Conservation (phyloP, 2,113 vertebrate genomes). For the Plectropomus leopardus region DNA sequence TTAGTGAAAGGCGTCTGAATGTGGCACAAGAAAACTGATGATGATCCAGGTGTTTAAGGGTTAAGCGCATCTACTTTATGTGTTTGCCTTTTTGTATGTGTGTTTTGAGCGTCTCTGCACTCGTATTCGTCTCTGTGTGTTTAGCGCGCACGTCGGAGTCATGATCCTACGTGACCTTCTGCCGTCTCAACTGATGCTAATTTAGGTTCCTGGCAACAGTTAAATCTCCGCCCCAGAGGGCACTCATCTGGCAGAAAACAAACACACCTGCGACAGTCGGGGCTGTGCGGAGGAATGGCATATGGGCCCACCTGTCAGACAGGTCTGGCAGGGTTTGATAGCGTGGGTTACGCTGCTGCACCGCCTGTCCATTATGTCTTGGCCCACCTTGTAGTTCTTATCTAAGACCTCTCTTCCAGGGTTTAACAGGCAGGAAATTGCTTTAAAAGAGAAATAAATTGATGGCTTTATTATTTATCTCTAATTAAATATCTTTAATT, state of each 20-base stretch:
- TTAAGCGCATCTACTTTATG: too few species aligned
- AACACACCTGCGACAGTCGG: conserved; percentile 59
- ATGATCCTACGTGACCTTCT: conserved; percentile 6
- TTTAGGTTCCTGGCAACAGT: conserved; percentile 50
- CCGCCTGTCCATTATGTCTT: conserved; percentile 28
- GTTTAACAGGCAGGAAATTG: not conserved
- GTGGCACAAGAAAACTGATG: too few species aligned
- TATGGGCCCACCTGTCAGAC: conserved; percentile 53
- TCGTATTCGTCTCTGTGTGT: conserved; percentile 1
- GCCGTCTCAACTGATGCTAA: conserved; percentile 35
- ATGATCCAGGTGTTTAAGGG: too few species aligned
- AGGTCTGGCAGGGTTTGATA: conserved; percentile 48
- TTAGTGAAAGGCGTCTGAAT: too few species aligned
- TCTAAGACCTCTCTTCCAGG: not conserved
- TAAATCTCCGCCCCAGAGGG: conserved; percentile 48
- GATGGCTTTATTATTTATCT: conserved; percentile 27
- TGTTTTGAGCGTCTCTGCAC: not conserved
- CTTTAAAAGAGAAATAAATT: conserved; percentile 26
- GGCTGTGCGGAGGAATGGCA: conserved; percentile 53
- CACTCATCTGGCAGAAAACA: conserved; percentile 60
- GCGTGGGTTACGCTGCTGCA: not conserved
- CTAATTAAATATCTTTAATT: conserved; percentile 35
- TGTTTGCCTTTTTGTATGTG: too few species aligned
- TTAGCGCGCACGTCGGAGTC: not conserved
- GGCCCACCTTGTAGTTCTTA: not conserved